These are phyloP conservation scores for Daubentonia madagascariensis DNA, from an alignment of 2,113 vertebrate species.

Conservation along the genomic window DNA sequence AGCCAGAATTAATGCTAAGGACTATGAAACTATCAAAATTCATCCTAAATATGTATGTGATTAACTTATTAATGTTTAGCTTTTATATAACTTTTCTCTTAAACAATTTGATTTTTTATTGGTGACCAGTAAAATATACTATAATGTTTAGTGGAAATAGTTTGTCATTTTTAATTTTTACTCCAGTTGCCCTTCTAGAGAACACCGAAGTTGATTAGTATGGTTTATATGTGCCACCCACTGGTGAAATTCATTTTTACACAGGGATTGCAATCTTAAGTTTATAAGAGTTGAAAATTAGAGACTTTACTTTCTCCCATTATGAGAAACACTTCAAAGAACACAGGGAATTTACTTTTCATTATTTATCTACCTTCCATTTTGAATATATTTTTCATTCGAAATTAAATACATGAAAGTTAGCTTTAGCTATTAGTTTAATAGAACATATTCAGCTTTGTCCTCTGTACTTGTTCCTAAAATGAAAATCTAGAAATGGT, in stretches of 20 bases:
- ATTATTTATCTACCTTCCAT: not conserved
- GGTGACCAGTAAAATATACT: not conserved
- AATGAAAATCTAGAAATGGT: not conserved
- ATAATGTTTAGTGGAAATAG: not conserved
- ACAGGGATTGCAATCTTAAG: not conserved
- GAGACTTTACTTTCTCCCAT: not conserved
- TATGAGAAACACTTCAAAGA: not conserved
- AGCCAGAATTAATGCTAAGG: not conserved
- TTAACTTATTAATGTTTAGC: not conserved
- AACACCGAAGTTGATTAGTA: not conserved
- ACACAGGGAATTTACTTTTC: not conserved
- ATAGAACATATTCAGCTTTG: not conserved
- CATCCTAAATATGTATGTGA: not conserved
- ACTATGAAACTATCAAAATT: not conserved
- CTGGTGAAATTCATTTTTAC: constrained; percentile 12
- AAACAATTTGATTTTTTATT: not conserved
- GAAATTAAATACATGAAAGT: constrained; percentile 9
- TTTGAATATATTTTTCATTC: constrained; percentile 1
- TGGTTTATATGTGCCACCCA: not conserved
- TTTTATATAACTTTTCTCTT: not conserved
- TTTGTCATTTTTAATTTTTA: not conserved
- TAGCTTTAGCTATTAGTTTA: not conserved
- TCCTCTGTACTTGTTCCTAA: not conserved
- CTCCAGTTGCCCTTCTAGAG: not conserved
- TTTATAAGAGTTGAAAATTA: constrained; percentile 22